Base-by-base conservation (phyloP, 2,888 invertebrate genomes). In the Subacronicta megacephala region DNA sequence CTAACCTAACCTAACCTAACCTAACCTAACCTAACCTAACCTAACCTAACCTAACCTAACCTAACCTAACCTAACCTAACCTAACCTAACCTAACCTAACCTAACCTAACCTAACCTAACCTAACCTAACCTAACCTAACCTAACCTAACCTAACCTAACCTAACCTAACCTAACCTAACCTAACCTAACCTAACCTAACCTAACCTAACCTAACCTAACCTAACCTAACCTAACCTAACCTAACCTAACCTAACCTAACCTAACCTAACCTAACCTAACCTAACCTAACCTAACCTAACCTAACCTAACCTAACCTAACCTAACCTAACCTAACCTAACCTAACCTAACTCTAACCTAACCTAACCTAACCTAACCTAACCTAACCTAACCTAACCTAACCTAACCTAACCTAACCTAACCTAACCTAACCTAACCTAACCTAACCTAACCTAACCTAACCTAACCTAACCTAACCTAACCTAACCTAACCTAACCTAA, bases 201-300 rank as follows among this genome's bases (percentile, higher is more conserved):
- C 53, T 53, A 53, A 53, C 53, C 53, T 53, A 53, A 53, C 53
- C 53, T 49, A 49, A 49, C 49, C 49, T 49, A 49, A 49, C 49
- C 49, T 49, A 49, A 49, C 49, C 49, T 49, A 49, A 49, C 49
- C 49, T 49, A 49, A 49, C 49, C 49, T 40, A 49, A 49, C 49
- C 49, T 49, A 49, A 49, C 49, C 49, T 49, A 49, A 49, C 49
- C 49, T 49, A 49, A 49, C 49, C 49, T 40, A 49, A 49, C 49
- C 49, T 49, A 49, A 49, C 49, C 49, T 49, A 49, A 49, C 49
- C 49, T 49, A 49, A 49, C 49, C 49, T 40, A 49, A 49, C 49
- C 49, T 49, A 49, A 49, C 49, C 49, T 49, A 49, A 49, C 49
- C 31, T 33, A 31, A 33, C 50, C 40, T 33, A 50, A 38, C 50